phyloP scores from a whole-genome alignment of 2,113 vertebrate species.

The Actenoides lindsayi region DNA sequence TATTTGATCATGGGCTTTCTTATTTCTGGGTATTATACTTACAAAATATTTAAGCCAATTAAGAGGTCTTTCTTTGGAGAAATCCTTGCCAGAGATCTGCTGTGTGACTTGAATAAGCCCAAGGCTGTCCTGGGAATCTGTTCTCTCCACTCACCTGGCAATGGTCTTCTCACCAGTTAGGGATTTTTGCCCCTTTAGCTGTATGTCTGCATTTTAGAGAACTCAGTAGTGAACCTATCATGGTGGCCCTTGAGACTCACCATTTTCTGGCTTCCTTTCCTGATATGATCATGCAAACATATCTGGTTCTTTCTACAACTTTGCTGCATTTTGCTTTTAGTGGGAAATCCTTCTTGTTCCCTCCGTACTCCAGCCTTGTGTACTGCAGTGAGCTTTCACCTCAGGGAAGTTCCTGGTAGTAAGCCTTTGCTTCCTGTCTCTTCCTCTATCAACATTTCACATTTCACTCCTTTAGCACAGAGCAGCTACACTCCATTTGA shows the following conservation, averaged over 20 bases:
- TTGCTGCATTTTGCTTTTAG: not conserved
- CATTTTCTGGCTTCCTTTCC: not conserved
- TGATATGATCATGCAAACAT: not conserved
- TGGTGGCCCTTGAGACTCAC: not conserved
- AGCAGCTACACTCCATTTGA: not conserved
- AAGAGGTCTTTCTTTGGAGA: not conserved
- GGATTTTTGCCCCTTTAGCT: not conserved
- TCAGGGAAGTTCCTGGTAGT: not conserved
- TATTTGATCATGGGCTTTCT: not conserved
- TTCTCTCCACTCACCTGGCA: not conserved
- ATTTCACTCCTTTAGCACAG: not conserved
- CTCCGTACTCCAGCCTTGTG: not conserved
- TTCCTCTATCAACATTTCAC: not conserved
- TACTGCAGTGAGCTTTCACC: not conserved
- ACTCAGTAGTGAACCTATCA: not conserved
- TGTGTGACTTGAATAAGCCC: not conserved
- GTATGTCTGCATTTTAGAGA: not conserved
- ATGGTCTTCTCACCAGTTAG: not conserved
- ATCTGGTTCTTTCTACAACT: not conserved
- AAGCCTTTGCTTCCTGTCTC: not conserved
- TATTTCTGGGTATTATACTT: not conserved
- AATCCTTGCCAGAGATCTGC: not conserved
- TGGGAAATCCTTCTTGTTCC: not conserved
- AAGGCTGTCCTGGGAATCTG: not conserved
- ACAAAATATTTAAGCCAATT: not conserved